Conservation (phyloP, 2,797 vertebrate species). For the Girardinus metallicus region DNA sequence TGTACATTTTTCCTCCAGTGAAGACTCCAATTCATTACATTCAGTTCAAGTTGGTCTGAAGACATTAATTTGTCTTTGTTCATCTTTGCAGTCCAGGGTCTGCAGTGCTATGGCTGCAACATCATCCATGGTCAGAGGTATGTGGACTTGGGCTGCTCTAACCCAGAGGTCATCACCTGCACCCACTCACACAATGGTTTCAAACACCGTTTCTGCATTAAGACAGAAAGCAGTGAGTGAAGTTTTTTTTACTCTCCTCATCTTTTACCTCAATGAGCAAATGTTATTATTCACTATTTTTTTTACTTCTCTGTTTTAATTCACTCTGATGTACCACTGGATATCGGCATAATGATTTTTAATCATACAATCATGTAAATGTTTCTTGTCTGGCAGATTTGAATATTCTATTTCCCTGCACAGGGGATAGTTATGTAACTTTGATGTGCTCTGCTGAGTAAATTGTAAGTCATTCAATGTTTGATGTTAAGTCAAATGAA, state of each 20-base stretch:
- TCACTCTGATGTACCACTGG: slow-evolving; percentile 41
- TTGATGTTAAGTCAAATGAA: slow-evolving; percentile 60
- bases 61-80: slow-evolving; percentile 15
- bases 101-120: slow-evolving; percentile 94
- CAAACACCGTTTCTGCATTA: slow-evolving; percentile 87
- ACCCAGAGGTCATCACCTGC: slow-evolving; percentile 91
- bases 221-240: slow-evolving; percentile 86
- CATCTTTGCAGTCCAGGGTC: slow-evolving; percentile 75
- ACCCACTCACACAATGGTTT: slow-evolving; percentile 86
- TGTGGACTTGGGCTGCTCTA: slow-evolving; percentile 89
- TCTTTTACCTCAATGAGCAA: slow-evolving; percentile 16
- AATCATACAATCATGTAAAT: slow-evolving; percentile 63
- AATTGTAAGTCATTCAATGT: slow-evolving; percentile 62
- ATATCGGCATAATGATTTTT: slow-evolving; percentile 59
- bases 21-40: not conserved
- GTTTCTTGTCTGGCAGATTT: slow-evolving; percentile 48
- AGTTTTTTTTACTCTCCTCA: slow-evolving; percentile 7
- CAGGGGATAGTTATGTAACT: slow-evolving; percentile 60
- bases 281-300: slow-evolving; percentile 40
- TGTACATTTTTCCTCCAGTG: not conserved
- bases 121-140: slow-evolving; percentile 87
- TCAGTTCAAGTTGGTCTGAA: not conserved
- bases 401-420: slow-evolving; percentile 51
- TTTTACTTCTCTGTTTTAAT: slow-evolving; percentile 44
- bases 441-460: slow-evolving; percentile 60